These are phyloP conservation scores for Tolypeutes matacus DNA, from an alignment of 2,797 vertebrate species.

Conservation along the genomic window DNA sequence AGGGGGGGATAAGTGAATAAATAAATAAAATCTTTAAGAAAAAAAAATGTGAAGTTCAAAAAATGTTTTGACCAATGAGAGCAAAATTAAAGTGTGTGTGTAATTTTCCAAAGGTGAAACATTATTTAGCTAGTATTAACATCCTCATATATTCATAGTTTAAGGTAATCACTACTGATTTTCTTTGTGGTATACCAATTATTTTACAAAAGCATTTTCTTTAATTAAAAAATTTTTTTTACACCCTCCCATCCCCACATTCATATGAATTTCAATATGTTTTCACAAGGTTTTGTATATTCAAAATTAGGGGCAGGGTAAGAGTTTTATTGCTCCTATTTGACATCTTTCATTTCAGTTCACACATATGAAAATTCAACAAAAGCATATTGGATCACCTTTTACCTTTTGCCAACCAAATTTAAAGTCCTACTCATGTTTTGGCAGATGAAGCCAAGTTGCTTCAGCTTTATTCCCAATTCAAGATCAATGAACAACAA, in stretches of 20 bases:
- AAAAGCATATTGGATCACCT: neutral
- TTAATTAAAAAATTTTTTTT: neutral
- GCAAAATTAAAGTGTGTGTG: neutral
- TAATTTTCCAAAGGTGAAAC: neutral
- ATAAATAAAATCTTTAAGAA: too few relatives aligned
- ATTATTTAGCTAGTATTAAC: neutral
- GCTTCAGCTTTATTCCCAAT: constrained; percentile 26
- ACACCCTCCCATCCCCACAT: fast-evolving
- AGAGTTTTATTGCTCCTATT: neutral
- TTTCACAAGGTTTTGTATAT: neutral
- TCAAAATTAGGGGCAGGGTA: neutral
- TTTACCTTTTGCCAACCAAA: constrained; percentile 46
- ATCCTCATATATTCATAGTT: neutral
- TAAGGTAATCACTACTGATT: neutral
- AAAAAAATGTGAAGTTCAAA: neutral
- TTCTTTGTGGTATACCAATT: neutral
- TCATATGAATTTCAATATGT: neutral
- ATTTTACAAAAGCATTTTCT: neutral
- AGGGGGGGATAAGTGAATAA: too few relatives aligned
- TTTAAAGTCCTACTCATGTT: constrained; percentile 28
- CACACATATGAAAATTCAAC: neutral
- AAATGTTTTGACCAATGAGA: neutral
- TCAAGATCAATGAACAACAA: constrained; percentile 58
- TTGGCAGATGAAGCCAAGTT: constrained; percentile 12
- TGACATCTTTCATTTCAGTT: neutral